Conservation (phyloP, 2,888 invertebrate genomes). For the Tholera decimalis region DNA sequence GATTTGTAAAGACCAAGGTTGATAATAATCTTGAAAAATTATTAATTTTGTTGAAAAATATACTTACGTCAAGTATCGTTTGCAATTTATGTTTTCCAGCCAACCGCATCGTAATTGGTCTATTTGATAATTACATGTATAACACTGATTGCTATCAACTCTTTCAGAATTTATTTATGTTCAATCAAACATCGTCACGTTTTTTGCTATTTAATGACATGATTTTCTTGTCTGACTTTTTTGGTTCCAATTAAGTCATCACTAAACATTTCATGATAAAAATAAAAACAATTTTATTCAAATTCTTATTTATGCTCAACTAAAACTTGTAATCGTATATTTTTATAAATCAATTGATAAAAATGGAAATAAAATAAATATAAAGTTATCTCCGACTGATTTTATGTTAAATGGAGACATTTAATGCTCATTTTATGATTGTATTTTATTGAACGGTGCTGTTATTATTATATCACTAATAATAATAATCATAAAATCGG, state of each 20-base stretch:
- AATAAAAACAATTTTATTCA: not conserved
- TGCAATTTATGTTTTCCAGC: conserved; percentile 30
- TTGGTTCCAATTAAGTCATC: not conserved
- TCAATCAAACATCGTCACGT: conserved; percentile 28
- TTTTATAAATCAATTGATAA: not conserved
- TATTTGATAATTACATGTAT: conserved; percentile 50
- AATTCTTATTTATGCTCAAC: not conserved
- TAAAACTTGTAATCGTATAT: conserved; percentile 1
- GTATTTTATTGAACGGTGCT: not conserved
- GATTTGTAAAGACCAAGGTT: not conserved
- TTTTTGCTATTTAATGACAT: conserved; percentile 4
- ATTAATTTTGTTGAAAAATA: not conserved
- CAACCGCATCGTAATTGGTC: conserved; percentile 38
- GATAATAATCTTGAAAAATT: not conserved
- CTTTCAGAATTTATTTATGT: conserved; percentile 12
- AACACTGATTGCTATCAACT: conserved; percentile 38
- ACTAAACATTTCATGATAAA: not conserved
- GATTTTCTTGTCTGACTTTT: not conserved
- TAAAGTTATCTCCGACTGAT: conserved; percentile 19
- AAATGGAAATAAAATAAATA: not conserved
- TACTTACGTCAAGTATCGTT: conserved; percentile 19
- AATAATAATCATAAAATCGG: conserved; percentile 12
- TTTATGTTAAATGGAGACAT: conserved; percentile 15
- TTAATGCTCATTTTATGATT: conserved; percentile 8
- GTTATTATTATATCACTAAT: not conserved